Evolutionary conservation across 2,888 invertebrate species (phyloP).

Genomic region (Idaea biselata): DNA sequence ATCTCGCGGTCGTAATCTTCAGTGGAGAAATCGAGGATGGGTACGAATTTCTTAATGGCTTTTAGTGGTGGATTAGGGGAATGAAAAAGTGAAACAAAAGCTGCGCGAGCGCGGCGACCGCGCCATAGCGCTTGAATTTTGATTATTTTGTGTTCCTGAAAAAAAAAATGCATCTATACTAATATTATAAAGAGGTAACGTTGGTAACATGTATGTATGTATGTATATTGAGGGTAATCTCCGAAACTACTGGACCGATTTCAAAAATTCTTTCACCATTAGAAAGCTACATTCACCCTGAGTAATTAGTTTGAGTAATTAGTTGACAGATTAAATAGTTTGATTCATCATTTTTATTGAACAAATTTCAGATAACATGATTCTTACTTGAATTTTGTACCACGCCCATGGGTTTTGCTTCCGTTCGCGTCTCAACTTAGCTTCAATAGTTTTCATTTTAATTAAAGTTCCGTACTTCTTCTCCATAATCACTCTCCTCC

Average conservation of each 20-base stretch:
- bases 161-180: constrained; percentile 26
- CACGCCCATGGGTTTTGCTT: constrained; percentile 69
- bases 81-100: constrained; percentile 81
- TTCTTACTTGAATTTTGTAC: constrained; percentile 75
- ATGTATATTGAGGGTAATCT: no score
- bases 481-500: constrained; percentile 75
- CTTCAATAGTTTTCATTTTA: constrained; percentile 65
- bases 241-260: no score
- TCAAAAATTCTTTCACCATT: no score
- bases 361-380: background rate
- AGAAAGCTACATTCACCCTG: no score
- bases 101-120: constrained; percentile 82
- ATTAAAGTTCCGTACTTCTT: constrained; percentile 66
- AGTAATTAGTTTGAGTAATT: no score
- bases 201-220: no score
- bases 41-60: constrained; percentile 84
- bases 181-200: background rate
- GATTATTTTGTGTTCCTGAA: constrained; percentile 77
- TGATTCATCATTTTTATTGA: background rate
- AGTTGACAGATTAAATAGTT: background rate
- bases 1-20: constrained; percentile 87
- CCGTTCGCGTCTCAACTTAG: constrained; percentile 57
- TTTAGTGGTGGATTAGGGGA: constrained; percentile 80
- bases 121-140: constrained; percentile 86
- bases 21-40: constrained; percentile 84